phyloP scores from a whole-genome alignment of 1,140 invertebrate genomes.

The Galleria mellonella region DNA sequence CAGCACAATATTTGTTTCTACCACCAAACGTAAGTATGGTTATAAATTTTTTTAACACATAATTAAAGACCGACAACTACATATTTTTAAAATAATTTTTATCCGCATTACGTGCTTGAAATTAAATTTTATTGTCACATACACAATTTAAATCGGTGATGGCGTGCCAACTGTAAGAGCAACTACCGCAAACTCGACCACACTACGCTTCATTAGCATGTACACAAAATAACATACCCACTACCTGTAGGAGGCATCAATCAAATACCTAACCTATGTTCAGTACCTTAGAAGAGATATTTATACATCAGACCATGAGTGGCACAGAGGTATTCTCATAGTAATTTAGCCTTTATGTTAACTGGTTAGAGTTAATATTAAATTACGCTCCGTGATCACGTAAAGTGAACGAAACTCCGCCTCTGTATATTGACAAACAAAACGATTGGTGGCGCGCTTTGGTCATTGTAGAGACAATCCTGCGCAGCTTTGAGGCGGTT shows the following conservation, averaged over 20 bases:
- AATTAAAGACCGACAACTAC: too few relatives aligned
- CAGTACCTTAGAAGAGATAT: slow-evolving; percentile 19
- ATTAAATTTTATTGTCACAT: slow-evolving; percentile 36
- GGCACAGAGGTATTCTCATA: too few relatives aligned
- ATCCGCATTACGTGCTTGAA: background rate
- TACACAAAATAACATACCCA: slow-evolving; percentile 61
- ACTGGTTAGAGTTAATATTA: background rate
- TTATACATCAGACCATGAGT: background rate
- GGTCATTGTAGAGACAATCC: slow-evolving; percentile 48
- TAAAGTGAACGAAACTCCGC: slow-evolving; percentile 31
- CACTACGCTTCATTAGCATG: slow-evolving; percentile 64
- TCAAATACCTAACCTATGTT: slow-evolving; percentile 21
- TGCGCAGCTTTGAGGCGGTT: slow-evolving; percentile 45
- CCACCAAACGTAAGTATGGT: too few relatives aligned
- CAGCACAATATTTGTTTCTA: slow-evolving; percentile 4
- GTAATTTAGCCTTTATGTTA: too few relatives aligned
- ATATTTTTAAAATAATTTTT: too few relatives aligned
- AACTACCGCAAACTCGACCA: slow-evolving; percentile 66
- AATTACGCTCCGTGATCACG: slow-evolving; percentile 13
- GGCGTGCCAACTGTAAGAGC: slow-evolving; percentile 63
- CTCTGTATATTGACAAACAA: slow-evolving; percentile 54
- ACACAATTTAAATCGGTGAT: slow-evolving; percentile 47
- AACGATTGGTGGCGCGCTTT: slow-evolving; percentile 51
- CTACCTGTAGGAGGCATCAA: slow-evolving; percentile 13
- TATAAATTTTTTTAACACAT: too few relatives aligned